Evolutionary conservation across 1,140 invertebrate genomes (phyloP).

Genomic region (Eriosoma lanigerum): DNA sequence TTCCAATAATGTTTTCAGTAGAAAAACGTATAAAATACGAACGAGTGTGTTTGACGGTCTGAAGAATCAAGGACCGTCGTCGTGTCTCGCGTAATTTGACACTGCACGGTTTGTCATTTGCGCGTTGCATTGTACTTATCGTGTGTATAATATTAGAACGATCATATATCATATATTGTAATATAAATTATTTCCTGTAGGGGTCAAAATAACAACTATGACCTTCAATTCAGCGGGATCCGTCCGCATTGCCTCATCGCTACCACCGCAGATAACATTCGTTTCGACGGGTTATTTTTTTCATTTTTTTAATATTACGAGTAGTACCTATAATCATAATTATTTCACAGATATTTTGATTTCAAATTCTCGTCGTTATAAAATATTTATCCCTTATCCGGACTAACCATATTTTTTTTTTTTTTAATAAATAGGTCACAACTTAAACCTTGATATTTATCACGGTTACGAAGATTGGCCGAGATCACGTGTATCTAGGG

Average conservation of each 20-base stretch:
- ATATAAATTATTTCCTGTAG: conserved; percentile 48
- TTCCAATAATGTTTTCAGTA: no score
- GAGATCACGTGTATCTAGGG: no score
- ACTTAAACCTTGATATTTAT: no score
- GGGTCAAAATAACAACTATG: conserved; percentile 43
- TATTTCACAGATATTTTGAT: no score
- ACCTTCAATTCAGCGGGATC: conserved; percentile 34
- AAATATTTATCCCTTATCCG: no score
- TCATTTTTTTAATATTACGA: not conserved
- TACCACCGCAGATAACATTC: not conserved
- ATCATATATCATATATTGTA: not conserved
- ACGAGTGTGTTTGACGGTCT: no score
- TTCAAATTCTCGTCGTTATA: no score
- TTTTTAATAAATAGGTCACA: no score
- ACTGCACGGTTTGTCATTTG: conserved; percentile 29
- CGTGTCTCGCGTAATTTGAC: conserved; percentile 17
- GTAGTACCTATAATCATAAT: not conserved
- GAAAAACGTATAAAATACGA: no score
- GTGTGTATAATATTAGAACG: not conserved
- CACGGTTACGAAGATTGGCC: no score
- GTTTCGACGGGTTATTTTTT: no score
- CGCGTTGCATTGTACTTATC: conserved; percentile 30
- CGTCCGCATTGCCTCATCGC: not conserved
- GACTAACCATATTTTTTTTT: no score
- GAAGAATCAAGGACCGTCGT: conserved; percentile 40